Percentiles rank a stretch among this genome's conserved stretches.
Conservation (phyloP, 2,888 invertebrate species). For the Polyommatus icarus region DNA sequence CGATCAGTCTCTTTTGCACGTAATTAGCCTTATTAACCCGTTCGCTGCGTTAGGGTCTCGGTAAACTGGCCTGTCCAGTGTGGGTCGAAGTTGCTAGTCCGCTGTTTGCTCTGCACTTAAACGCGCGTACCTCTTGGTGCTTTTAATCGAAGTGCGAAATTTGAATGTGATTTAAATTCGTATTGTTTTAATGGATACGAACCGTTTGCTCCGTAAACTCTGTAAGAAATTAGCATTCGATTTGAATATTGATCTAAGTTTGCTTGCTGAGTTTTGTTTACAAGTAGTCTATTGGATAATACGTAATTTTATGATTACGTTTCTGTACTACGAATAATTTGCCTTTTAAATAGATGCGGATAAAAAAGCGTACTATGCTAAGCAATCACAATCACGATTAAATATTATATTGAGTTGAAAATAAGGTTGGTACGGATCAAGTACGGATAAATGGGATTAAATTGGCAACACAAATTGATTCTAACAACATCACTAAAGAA, state of each 20-base stretch:
- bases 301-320: background rate
- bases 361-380: background rate
- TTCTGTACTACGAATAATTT: background rate
- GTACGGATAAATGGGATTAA: background rate
- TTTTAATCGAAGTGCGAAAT: slow-evolving; percentile 78
- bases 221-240: slow-evolving; percentile 66
- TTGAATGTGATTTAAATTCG: slow-evolving; percentile 76
- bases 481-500: background rate
- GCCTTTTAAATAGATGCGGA: background rate
- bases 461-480: background rate
- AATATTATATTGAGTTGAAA: too few species aligned
- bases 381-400: background rate
- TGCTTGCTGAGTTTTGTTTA: slow-evolving; percentile 28
- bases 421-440: background rate
- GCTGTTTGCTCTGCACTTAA: slow-evolving; percentile 76
- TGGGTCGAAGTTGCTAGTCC: slow-evolving; percentile 67
- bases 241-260: slow-evolving; percentile 50
- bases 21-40: background rate
- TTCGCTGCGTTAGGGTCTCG: slow-evolving; percentile 47
- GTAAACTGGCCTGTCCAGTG: slow-evolving; percentile 55
- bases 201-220: slow-evolving; percentile 50
- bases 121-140: slow-evolving; percentile 65
- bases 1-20: background rate
- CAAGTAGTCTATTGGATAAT: background rate
- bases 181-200: slow-evolving; percentile 68